Conservation (phyloP, 2,888 invertebrate species). For the Synanthedon tipuliformis region DNA sequence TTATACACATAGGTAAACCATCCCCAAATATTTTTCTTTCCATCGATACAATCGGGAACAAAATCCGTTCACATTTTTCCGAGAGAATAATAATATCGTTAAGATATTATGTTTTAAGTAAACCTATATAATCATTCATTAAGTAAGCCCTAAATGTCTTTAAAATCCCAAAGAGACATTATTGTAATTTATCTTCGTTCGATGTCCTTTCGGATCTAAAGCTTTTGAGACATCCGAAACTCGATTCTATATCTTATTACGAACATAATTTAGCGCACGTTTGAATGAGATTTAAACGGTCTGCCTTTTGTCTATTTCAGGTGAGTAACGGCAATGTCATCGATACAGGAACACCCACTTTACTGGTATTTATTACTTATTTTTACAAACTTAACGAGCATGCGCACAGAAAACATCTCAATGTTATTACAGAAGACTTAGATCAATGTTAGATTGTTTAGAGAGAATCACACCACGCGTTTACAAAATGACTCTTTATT, state of each 20-base stretch:
- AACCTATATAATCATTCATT: too few species aligned
- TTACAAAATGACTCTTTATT: conserved; percentile 4
- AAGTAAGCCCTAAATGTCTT: too few species aligned
- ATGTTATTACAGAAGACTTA: not conserved
- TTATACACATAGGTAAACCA: too few species aligned
- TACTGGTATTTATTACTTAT: conserved; percentile 59
- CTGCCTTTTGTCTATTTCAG: conserved; percentile 40
- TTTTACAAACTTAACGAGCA: conserved; percentile 27
- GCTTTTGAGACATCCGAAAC: too few species aligned
- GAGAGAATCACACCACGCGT: not conserved
- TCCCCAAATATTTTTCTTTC: too few species aligned
- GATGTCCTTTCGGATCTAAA: not conserved
- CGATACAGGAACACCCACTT: conserved; percentile 66
- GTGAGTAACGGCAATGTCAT: conserved; percentile 72
- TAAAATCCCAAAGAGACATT: not conserved
- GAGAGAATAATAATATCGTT: too few species aligned
- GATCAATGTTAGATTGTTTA: not conserved
- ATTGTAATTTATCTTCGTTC: not conserved
- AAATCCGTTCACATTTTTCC: too few species aligned
- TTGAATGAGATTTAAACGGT: too few species aligned
- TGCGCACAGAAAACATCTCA: conserved; percentile 11
- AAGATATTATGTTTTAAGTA: too few species aligned
- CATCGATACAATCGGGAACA: too few species aligned
- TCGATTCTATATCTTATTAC: too few species aligned
- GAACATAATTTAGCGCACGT: too few species aligned